Base-by-base conservation (phyloP, 2,888 invertebrate species). In the Liodrosophila aerea region DNA sequence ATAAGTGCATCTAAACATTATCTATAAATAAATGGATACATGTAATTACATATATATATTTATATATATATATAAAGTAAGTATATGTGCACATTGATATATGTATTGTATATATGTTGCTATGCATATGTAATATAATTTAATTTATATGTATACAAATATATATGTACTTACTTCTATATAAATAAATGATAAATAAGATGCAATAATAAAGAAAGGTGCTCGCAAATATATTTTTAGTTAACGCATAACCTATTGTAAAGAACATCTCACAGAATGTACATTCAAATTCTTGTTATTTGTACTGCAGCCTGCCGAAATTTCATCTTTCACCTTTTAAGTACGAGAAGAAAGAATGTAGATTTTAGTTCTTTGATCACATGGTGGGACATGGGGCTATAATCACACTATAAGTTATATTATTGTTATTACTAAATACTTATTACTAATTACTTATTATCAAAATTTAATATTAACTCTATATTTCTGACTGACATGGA, bases 1-100 rank as follows among this genome's bases (percentile, higher is more conserved):
- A 65, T 69, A 69, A 59, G 49, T 77, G 76, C 58, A 73, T 76
- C 76, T 77, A 77, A 77, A 77, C 76, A 77, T 64, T 70, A 49
- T 69, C 60, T 69, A 69, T 51, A 69, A 69, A 69, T 69, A 70
- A 64, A 50, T 22, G 22, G 22, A 22, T 22, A 22, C 22, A 22
- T 22, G 22, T 22, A 22, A 22, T 22, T 40, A 22, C 46, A 44
- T 41, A 37, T 33, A 36, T 51, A 49, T 39, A 53, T 64, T 37
- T 45, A 63, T 36, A 56, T 50, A 56, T 40, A 52, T 59, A 54
- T 30, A 34, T 67, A 46, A 30, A 49, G 31, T 31, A 45, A 31
- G 27, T 36, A 45, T 37, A 44, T 30, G 40, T 34, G 43, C n/a
- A 49, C 11, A 16, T 39, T 22, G 22, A 2, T 22, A 22, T 5